Evolutionary conservation across 2,888 invertebrate species (phyloP), one percentile per base, ranked within the genome.

Genomic region (Bombylius discolor): DNA sequence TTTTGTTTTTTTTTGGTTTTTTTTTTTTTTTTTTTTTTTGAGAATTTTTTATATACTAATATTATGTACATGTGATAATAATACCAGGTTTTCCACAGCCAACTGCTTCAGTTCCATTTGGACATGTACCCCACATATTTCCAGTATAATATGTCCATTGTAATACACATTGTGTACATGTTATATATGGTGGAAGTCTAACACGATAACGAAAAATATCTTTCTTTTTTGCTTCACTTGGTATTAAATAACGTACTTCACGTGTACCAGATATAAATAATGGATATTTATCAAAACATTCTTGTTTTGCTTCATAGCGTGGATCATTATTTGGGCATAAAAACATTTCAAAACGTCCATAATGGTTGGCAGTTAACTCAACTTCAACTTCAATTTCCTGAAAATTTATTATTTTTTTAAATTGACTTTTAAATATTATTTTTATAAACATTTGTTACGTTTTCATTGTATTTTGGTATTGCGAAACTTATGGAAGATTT

Each of bases 121-220:
- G 73, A 67, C 92, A 92, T 31, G 80, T 81, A 7, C 93, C 94
- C 93, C 93, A 94, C 83, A 90, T 91, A 68, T 94, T 94, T 14
- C 85, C 87, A 56, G 93, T 91, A 63, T 85, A 87, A 70, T 93
- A 94, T 56, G 85, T 90, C 94, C 94, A 94, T 68, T 93, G 92
- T n/a, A 94, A 70, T 5, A 94, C 89, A 67, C 94, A 94, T 65
- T 91, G 90, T 0, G 87, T 84, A 66, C 93, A 94, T 0, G 89
- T 89, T 4, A 94, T 71, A 65, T 86, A 89, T 0, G 88, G 78
- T 0, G 94, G 94, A 52, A 94, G 76, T 5, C 83, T 79, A 1
- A 92, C 88, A 60, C 82, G 79, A 70, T 90, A 89, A 56, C 82
- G 79, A 64, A 82, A 82, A 36, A 72, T 71, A 39, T 72, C 82